Evolutionary conservation across 2,113 vertebrate species (phyloP), one percentile per base, ranked within the genome.

Genomic region (Oncorhynchus kisutch): DNA sequence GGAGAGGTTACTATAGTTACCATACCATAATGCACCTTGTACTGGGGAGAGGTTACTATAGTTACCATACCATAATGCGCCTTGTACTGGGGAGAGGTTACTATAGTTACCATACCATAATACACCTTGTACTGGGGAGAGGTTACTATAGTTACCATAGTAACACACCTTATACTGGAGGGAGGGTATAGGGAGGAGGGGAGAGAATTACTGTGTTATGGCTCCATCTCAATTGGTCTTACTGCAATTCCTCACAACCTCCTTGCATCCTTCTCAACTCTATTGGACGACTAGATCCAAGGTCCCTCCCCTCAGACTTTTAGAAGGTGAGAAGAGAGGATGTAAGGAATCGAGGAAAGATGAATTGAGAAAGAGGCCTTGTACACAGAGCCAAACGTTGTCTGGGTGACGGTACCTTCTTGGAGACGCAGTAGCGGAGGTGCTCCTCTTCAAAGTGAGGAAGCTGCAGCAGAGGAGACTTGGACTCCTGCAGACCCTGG

Each of bases 371-470:
- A 20, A 57, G 54, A 20, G 14, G 1, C 39, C 8, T 39, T 2
- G 39, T 9, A 25, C 24, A 60, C 25, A 72, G 12, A 49, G 67
- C 34, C 72, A 51, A 45, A 51, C 49, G 39, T 80, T 22, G 27
- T n/a, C 66, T 7, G 24, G 25, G 62, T 18, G 34, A 20, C 20
- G 12, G 73, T 81, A 94, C 94, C 91, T 94, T 95, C 80, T 94
- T 94, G 39, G 93, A 94, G 84, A 93, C 90, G 77, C 94, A 94
- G 90, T 94, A 94, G 78, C 97, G 95, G 48, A 99, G 95, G 69
- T 98, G 95, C 82, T 99, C 98, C 81, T 99, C 97, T 92, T 99
- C 96, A 79, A 99, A 98, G 89, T 98, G 95, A 66, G 98, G 98
- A 78, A 99, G 93, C 89, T 99, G 98, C 71, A 99, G 85, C 76